Percentiles rank a stretch among this genome's conserved stretches.
phyloP scores from a whole-genome alignment of 2,113 vertebrate genomes.

The Xiphorhynchus elegans region DNA sequence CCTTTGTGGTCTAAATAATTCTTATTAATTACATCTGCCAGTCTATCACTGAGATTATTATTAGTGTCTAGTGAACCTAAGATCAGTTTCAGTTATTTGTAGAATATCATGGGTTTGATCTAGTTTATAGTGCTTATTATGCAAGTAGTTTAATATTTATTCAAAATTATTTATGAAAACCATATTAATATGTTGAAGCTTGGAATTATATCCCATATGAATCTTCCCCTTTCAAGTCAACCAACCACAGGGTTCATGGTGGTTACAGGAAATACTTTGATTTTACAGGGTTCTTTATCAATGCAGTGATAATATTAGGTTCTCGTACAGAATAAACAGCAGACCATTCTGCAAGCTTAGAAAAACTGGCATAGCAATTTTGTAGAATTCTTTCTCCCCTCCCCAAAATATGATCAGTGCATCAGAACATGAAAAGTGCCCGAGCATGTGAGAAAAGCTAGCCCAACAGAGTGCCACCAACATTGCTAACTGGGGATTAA shows the following conservation, averaged over 20 bases:
- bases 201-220: background rate
- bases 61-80: background rate
- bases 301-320: background rate
- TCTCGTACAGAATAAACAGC: background rate
- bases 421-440: background rate
- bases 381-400: background rate
- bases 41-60: background rate
- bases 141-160: background rate
- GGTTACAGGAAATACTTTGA: background rate
- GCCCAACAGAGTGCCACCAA: background rate
- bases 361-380: background rate
- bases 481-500: background rate
- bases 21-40: background rate
- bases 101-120: background rate
- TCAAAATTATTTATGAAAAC: background rate
- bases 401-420: background rate
- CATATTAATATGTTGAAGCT: background rate
- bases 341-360: background rate
- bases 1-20: background rate
- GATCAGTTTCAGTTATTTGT: background rate
- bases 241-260: background rate
- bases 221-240: background rate
- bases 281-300: background rate
- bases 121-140: background rate
- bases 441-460: background rate